Conservation (phyloP, 2,113 vertebrate species). For the Diphyllodes magnificus region DNA sequence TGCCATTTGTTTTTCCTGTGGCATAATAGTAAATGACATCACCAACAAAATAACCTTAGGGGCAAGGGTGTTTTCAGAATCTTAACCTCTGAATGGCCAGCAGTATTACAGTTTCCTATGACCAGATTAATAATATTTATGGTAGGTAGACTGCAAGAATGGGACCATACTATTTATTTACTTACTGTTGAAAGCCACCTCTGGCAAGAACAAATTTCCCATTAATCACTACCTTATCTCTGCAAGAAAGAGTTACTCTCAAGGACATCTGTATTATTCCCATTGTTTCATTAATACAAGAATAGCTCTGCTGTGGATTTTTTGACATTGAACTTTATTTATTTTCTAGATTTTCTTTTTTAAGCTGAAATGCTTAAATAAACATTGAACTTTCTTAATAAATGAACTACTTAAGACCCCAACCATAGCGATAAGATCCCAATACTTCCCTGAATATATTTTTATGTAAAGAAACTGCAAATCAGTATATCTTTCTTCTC, state of each 20-base stretch:
- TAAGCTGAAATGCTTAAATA: not conserved
- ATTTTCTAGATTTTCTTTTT: not conserved
- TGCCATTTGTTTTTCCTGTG: slow-evolving; percentile 20
- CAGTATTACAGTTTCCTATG: slow-evolving; percentile 5
- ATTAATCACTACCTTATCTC: slow-evolving; percentile 66
- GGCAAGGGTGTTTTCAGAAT: not conserved
- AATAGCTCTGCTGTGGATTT: not conserved
- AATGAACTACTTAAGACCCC: not conserved
- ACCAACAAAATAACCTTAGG: slow-evolving; percentile 32
- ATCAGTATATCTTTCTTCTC: not conserved
- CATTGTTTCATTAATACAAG: slow-evolving; percentile 32
- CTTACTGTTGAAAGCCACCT: slow-evolving; percentile 33
- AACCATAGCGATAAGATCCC: not conserved
- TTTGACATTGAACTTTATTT: not conserved
- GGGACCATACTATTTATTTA: slow-evolving; percentile 43
- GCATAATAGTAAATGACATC: slow-evolving; percentile 43
- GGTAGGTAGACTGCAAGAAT: slow-evolving; percentile 1
- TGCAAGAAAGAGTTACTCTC: slow-evolving; percentile 37
- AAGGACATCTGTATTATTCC: slow-evolving; percentile 55
- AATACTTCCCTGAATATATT: not conserved
- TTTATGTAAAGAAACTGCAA: not conserved
- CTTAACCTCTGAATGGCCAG: not conserved
- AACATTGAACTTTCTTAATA: not conserved
- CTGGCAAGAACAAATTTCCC: slow-evolving; percentile 59
- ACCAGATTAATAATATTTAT: slow-evolving; percentile 48